Evolutionary conservation across 2,888 invertebrate species (phyloP), one percentile per base, ranked within the genome.

Genomic region (Embidobia sp.): DNA sequence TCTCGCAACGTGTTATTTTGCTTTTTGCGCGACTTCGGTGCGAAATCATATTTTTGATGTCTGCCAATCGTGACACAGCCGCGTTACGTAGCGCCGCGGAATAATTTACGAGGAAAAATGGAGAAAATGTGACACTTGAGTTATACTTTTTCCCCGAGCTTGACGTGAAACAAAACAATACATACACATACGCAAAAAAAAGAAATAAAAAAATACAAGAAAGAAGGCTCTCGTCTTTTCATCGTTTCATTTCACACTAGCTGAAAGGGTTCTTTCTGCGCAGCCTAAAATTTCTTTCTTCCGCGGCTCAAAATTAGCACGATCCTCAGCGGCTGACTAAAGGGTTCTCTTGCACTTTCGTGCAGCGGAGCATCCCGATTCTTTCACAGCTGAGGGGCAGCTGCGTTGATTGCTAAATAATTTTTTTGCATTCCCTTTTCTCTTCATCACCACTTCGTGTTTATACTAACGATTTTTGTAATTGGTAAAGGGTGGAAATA

Each of bases 401-500:
- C 6, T 18, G 26, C 18, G 37, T 29, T 63, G 48, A 63, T 63
- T 63, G 27, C 27, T 49, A 35, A 61, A 49, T 40, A 29, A 26
- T 61, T 61, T 61, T 35, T 55, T 55, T 18, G 3, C 22, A n/a
- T 29, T n/a, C 27, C 11, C 35, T 49, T 46, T 49, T 49, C 1
- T 19, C 37, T 42, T 46, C 37, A 31, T 64, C 13, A 18, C 11
- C 19, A 10, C 22, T 22, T 33, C n/a, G 31, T 10, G 11, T 51
- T 64, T 35, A 48, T 33, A 27, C 19, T 44, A 13, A 26, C 35
- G 44, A 35, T 40, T 51, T 49, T 7, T 8, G 40, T 51, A 64
- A 64, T 64, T 64, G 49, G 42, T 35, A 42, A 64, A 31, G 37
- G 27, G 22, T 63, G 46, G 35, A 66, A 66, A 55, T 37, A 66